Base-by-base conservation (phyloP, 2,113 vertebrate species). In the Eurystomus gularis region DNA sequence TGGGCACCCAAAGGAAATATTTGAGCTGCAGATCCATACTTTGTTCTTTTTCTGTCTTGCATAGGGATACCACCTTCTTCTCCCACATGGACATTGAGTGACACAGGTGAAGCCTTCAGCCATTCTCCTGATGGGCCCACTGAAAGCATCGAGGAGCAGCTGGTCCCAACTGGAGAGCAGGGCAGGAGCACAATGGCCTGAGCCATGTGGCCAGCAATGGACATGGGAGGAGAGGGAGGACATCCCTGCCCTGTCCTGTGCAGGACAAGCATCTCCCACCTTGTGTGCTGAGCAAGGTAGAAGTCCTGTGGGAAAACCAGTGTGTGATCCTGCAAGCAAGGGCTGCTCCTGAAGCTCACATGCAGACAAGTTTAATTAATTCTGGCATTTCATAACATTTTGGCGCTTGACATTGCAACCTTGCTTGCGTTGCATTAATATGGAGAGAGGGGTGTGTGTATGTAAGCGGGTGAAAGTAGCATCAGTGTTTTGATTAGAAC, bases 211-310 rank as follows among this genome's bases (percentile, higher is more conserved):
- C 40, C 25, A n/a, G 35, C 1, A 3, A 39, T 4, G 17, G 52
- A 86, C 16, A 18, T 5, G 9, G 16, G 33, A 21, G 25, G 54
- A 76, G 28, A 82, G 2, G n/a, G 17, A 37, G 25, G 33, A 26
- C 7, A 40, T 31, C 25, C 29, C 49, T 88, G 6, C 21, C 20
- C 8, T 2, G 0, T 65, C 42, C 13, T 0, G 0, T 0, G 0
- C 17, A 64, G 71, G 54, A 33, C 0, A 0, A 75, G 24, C 57
- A n/a, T 64, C 49, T 65, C 19, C 21, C 0, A 0, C 66, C 14
- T 51, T 17, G 51, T 14, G 2, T 2, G 3, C 42, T 60, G 31
- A 61, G 44, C 3, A 19, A 92, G 58, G 37, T 64, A 28, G 18
- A 51, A 42, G 10, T 40, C 42, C 33, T 48, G 15, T 29, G 48